Conservation (phyloP, 2,888 invertebrate genomes). For the Crocallis elinguaria region DNA sequence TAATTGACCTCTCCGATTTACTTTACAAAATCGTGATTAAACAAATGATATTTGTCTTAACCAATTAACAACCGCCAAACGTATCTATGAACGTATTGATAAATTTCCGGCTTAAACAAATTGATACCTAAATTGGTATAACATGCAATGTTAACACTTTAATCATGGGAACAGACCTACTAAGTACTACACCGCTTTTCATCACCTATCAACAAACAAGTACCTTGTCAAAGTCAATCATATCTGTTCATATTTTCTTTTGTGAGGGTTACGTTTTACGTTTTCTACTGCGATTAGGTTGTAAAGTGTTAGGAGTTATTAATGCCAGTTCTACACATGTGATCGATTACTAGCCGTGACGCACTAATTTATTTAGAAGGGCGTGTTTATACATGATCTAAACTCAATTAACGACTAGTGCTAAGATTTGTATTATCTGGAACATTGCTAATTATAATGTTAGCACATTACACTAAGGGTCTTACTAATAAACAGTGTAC, state of each 20-base stretch:
- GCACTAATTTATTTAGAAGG: constrained; percentile 34
- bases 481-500: too few species aligned
- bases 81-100: constrained; percentile 23
- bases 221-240: constrained; percentile 9
- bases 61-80: constrained; percentile 17
- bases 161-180: constrained; percentile 21
- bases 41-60: constrained; percentile 1
- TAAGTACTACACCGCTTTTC: not conserved
- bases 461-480: not conserved
- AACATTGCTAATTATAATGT: constrained; percentile 16
- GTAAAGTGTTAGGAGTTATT: not conserved
- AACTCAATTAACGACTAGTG: constrained; percentile 4
- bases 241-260: not conserved
- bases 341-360: constrained; percentile 34
- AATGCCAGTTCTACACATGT: not conserved
- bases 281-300: constrained; percentile 1
- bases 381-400: constrained; percentile 24
- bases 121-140: constrained; percentile 13
- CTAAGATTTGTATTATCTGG: constrained; percentile 9
- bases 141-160: constrained; percentile 23
- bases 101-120: constrained; percentile 33
- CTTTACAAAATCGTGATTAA: not conserved
- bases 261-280: not conserved
- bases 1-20: not conserved
- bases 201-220: not conserved